Percentiles rank a stretch among this genome's conserved stretches.
phyloP scores from a whole-genome alignment of 1,140 invertebrate genomes.

The Zaprionus kolodkinae region DNA sequence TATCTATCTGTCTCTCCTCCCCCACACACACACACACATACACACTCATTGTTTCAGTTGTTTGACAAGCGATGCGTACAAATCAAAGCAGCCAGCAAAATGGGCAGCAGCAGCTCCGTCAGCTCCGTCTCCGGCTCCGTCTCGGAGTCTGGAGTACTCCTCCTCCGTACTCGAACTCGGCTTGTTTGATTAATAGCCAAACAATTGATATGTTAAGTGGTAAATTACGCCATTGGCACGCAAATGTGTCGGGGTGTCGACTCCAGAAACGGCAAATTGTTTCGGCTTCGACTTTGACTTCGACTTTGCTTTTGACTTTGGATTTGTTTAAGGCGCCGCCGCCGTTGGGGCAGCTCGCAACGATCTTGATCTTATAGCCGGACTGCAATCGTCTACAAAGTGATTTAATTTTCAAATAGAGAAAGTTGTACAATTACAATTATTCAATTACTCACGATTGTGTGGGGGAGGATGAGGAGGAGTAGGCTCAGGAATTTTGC shows the following conservation, averaged over 20 bases:
- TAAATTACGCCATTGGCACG: conserved; percentile 82
- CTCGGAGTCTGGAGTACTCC: conserved; percentile 22
- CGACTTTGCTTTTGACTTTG: not conserved
- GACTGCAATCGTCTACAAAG: conserved; percentile 49
- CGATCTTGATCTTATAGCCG: conserved; percentile 54
- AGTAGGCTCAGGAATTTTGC: conserved; percentile 16
- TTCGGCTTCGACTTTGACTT: too few relatives aligned
- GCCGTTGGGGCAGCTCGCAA: conserved; percentile 24
- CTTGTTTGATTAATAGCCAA: conserved; percentile 80
- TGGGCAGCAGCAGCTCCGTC: conserved; percentile 26
- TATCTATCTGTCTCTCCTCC: conserved; percentile 4
- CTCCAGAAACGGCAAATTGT: conserved; percentile 67
- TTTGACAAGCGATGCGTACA: conserved; percentile 82
- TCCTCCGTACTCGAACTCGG: conserved; percentile 20
- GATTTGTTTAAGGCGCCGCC: conserved; percentile 78
- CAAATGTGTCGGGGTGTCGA: conserved; percentile 66
- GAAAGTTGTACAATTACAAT: conserved; percentile 65
- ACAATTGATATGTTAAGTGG: conserved; percentile 83
- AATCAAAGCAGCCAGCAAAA: conserved; percentile 75
- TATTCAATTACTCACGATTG: conserved; percentile 63
- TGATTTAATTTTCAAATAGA: conserved; percentile 79
- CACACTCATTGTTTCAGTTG: conserved; percentile 65
- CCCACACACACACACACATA: conserved; percentile 8
- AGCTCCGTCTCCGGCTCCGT: conserved; percentile 8
- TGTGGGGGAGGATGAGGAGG: not conserved